These are phyloP conservation scores for Trichacis sp. DNA, from an alignment of 2,888 invertebrate genomes.

Conservation along the genomic window DNA sequence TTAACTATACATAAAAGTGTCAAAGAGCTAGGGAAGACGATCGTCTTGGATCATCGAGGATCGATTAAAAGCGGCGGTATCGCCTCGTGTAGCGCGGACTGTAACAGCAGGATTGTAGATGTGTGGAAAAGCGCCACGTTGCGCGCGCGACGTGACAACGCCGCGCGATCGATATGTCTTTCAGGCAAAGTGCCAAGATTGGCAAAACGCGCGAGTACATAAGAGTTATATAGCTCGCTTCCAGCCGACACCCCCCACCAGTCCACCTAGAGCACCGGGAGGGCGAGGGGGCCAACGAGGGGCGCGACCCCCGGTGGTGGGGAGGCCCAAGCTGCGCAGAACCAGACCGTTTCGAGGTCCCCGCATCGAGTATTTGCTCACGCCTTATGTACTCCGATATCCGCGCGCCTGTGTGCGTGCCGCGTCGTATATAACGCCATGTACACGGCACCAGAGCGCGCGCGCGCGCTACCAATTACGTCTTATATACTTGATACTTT, in stretches of 20 bases:
- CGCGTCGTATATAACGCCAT: too few relatives aligned
- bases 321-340: constrained; percentile 64
- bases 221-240: constrained; percentile 61
- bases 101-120: constrained; percentile 44
- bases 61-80: constrained; percentile 23
- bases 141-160: constrained; percentile 63
- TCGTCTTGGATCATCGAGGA: constrained; percentile 37
- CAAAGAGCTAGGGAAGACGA: too few relatives aligned
- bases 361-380: constrained; percentile 40
- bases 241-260: constrained; percentile 56
- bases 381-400: constrained; percentile 12
- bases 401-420: not conserved
- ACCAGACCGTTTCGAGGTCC: constrained; percentile 47
- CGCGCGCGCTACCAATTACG: constrained; percentile 46
- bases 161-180: constrained; percentile 69
- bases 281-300: constrained; percentile 28
- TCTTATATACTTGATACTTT: constrained; percentile 68
- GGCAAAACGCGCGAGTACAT: constrained; percentile 61
- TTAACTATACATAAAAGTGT: too few relatives aligned
- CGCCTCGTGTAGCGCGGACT: constrained; percentile 50
- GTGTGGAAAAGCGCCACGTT: constrained; percentile 35
- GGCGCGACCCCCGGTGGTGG: constrained; percentile 43
- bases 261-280: constrained; percentile 44
- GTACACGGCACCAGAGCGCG: constrained; percentile 12
- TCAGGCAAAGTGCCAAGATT: constrained; percentile 70